A percentile compares a stretch with the other conserved stretches of the same genome.
Evolutionary conservation across 1,140 invertebrate genomes (phyloP).

Genomic region (Dendroctonus ponderosae): DNA sequence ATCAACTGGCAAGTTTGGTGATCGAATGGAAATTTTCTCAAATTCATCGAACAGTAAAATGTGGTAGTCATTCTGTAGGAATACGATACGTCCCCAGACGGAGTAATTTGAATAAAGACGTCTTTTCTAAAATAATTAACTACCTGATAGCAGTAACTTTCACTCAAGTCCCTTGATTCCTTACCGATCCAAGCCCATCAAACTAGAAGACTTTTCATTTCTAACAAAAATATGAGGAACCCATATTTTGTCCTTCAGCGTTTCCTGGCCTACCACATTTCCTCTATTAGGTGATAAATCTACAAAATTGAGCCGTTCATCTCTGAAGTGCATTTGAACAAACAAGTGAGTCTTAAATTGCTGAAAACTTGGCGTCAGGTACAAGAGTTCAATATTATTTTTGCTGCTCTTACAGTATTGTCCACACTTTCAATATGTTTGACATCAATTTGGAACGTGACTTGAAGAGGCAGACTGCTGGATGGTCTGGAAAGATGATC

Average conservation of each 20-base stretch:
- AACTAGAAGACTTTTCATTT: slow-evolving; percentile 73
- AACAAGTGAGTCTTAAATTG: slow-evolving; percentile 80
- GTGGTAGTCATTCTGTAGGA: slow-evolving; percentile 73
- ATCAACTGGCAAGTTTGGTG: slow-evolving; percentile 74
- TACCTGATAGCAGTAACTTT: not conserved
- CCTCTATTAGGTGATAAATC: slow-evolving; percentile 63
- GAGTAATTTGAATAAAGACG: slow-evolving; percentile 73
- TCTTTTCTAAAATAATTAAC: slow-evolving; percentile 58
- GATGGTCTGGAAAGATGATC: slow-evolving; percentile 68
- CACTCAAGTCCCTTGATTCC: not conserved
- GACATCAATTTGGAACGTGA: slow-evolving; percentile 46
- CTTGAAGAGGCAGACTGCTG: slow-evolving; percentile 35
- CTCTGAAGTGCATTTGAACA: slow-evolving; percentile 72
- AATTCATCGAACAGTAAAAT: slow-evolving; percentile 76
- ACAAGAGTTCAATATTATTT: no score
- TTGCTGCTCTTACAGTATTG: slow-evolving; percentile 48
- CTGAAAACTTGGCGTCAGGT: slow-evolving; percentile 51
- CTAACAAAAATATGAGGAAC: slow-evolving; percentile 76
- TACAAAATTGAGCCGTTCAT: slow-evolving; percentile 64
- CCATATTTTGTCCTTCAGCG: slow-evolving; percentile 70
- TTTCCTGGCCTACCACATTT: slow-evolving; percentile 68
- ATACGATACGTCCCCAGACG: slow-evolving; percentile 72
- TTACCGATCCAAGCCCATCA: slow-evolving; percentile 67
- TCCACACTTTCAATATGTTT: slow-evolving; percentile 48
- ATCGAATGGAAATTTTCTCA: slow-evolving; percentile 84